Percentiles rank a stretch among this genome's conserved stretches.
phyloP scores from a whole-genome alignment of 2,888 invertebrate genomes.

The Tyria jacobaeae region DNA sequence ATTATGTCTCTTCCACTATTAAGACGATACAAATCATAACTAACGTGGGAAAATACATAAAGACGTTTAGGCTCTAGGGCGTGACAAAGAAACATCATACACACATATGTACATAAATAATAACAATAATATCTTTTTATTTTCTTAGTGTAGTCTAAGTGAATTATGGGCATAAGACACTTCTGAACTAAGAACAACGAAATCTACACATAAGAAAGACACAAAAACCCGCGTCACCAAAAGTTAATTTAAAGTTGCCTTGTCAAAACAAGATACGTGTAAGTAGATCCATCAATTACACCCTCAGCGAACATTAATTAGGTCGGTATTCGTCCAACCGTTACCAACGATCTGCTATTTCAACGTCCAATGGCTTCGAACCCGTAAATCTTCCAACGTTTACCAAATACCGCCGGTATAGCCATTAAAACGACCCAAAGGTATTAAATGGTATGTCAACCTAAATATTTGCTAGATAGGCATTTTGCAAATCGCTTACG shows the following conservation, averaged over 20 bases:
- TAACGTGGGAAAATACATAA: no score
- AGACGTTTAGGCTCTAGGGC: no score
- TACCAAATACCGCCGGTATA: conserved; percentile 29
- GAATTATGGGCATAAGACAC: no score
- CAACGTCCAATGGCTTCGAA: conserved; percentile 24
- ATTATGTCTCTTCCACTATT: no score
- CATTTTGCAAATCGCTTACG: conserved; percentile 17
- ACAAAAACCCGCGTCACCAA: conserved; percentile 20
- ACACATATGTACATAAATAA: no score
- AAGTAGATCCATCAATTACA: conserved; percentile 36
- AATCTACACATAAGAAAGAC: conserved; percentile 23
- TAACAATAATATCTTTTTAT: no score
- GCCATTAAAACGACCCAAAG: conserved; percentile 38
- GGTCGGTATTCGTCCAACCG: conserved; percentile 16
- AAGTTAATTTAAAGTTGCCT: conserved; percentile 33
- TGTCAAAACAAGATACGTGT: conserved; percentile 37
- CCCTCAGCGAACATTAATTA: conserved; percentile 39
- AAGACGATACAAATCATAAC: not conserved
- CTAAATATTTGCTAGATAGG: conserved; percentile 26
- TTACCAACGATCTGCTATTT: conserved; percentile 33
- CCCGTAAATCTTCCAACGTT: conserved; percentile 45
- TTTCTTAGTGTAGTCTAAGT: no score
- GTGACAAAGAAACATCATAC: no score
- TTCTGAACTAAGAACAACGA: conserved; percentile 12
- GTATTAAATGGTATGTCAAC: conserved; percentile 36